Conservation (phyloP, 1,140 invertebrate genomes). For the Platyscapa corneri region DNA sequence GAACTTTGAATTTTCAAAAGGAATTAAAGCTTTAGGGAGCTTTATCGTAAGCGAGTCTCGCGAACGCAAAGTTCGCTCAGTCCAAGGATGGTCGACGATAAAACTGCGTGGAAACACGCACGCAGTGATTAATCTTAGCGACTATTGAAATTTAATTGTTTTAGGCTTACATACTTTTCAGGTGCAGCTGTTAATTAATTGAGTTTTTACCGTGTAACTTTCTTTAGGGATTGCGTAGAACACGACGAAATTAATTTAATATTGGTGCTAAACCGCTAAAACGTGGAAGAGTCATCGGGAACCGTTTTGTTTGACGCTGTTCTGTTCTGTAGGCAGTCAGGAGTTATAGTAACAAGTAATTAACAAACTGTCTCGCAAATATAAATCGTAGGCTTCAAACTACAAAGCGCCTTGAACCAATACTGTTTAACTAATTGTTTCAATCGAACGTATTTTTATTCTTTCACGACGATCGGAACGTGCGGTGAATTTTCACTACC, state of each 20-base stretch:
- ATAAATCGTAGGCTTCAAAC: neutral
- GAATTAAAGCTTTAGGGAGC: too few species aligned
- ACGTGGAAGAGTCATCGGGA: constrained; percentile 37
- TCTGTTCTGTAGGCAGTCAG: constrained; percentile 23
- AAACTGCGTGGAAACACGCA: too few species aligned
- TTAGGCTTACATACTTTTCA: constrained; percentile 19
- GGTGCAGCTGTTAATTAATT: constrained; percentile 8
- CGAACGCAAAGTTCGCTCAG: too few species aligned
- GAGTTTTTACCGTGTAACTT: constrained; percentile 22
- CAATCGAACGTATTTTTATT: too few species aligned
- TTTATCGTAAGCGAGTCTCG: too few species aligned
- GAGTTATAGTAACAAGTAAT: constrained; percentile 34
- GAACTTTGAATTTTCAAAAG: too few species aligned
- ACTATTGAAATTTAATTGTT: too few species aligned
- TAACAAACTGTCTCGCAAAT: neutral
- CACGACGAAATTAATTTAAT: constrained; percentile 23
- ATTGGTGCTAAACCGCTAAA: constrained; percentile 26
- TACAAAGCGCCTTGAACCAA: constrained; percentile 19
- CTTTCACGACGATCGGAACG: too few species aligned
- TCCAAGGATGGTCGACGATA: too few species aligned
- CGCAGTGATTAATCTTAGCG: too few species aligned
- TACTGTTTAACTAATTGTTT: too few species aligned
- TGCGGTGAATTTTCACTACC: too few species aligned
- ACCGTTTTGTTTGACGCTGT: neutral
- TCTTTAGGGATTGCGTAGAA: constrained; percentile 37